These are phyloP conservation scores for Vulpes lagopus DNA, from an alignment of 2,113 vertebrate species.

Conservation along the genomic window DNA sequence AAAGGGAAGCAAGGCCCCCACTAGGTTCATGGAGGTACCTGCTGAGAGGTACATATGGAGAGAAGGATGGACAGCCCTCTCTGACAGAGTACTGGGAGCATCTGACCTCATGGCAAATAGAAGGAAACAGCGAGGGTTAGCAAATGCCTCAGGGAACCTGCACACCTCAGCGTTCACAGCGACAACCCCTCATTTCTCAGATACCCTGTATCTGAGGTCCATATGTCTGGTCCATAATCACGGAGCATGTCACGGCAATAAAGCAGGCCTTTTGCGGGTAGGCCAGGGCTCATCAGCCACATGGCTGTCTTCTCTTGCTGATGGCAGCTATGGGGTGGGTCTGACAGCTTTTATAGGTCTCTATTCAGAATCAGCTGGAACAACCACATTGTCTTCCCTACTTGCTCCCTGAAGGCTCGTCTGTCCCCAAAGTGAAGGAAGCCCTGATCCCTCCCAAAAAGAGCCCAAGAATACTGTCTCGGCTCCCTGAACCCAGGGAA, in stretches of 20 bases:
- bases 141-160: not conserved
- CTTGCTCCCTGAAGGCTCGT: not conserved
- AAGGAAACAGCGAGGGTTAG: not conserved
- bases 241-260: not conserved
- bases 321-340: too few relatives aligned
- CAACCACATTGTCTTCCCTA: not conserved
- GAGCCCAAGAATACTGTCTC: not conserved
- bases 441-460: not conserved
- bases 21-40: not conserved
- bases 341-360: not conserved
- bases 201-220: too few relatives aligned
- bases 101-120: not conserved
- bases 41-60: not conserved
- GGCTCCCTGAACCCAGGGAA: not conserved
- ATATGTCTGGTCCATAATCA: not conserved
- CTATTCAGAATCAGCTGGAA: not conserved
- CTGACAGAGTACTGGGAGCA: too few relatives aligned
- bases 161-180: not conserved
- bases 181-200: not conserved
- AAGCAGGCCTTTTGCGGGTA: not conserved
- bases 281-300: not conserved
- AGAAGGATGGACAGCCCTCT: not conserved
- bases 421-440: not conserved
- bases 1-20: not conserved
- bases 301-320: not conserved